phyloP scores from a whole-genome alignment of 2,797 vertebrate genomes.

The Danio tinwini region DNA sequence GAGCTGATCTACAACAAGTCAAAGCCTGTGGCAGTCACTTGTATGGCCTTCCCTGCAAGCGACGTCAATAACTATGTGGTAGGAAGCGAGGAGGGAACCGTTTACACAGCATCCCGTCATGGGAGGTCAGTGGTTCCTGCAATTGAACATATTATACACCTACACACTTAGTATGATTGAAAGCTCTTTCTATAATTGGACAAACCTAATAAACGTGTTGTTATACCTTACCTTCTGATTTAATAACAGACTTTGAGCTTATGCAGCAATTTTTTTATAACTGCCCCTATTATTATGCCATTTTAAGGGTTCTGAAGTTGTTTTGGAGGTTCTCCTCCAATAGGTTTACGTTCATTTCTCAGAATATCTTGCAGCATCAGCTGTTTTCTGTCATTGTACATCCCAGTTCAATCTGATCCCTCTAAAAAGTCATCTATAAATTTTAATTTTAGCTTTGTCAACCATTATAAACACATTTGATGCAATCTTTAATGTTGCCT shows the following conservation, averaged over 20 bases:
- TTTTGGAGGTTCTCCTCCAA: no score
- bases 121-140: constrained; percentile 77
- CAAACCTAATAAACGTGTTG: background rate
- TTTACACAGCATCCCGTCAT: constrained; percentile 88
- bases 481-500: no score
- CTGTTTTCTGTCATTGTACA: no score
- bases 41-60: constrained; percentile 88
- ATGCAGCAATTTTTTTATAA: no score
- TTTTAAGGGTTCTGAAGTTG: no score
- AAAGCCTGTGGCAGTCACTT: constrained; percentile 87
- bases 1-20: constrained; percentile 89
- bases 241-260: background rate
- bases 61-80: constrained; percentile 92
- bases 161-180: background rate
- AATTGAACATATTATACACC: background rate
- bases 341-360: no score
- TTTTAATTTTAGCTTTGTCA: no score
- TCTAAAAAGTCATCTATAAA: no score
- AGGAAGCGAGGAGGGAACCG: constrained; percentile 87
- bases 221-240: background rate
- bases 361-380: no score
- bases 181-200: background rate
- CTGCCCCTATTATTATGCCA: no score
- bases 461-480: no score
- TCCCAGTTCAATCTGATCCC: no score